A percentile compares a stretch with the other conserved stretches of the same genome.
These are phyloP conservation scores for Ailurus styani DNA, from an alignment of 2,113 vertebrate species.

Conservation along the genomic window DNA sequence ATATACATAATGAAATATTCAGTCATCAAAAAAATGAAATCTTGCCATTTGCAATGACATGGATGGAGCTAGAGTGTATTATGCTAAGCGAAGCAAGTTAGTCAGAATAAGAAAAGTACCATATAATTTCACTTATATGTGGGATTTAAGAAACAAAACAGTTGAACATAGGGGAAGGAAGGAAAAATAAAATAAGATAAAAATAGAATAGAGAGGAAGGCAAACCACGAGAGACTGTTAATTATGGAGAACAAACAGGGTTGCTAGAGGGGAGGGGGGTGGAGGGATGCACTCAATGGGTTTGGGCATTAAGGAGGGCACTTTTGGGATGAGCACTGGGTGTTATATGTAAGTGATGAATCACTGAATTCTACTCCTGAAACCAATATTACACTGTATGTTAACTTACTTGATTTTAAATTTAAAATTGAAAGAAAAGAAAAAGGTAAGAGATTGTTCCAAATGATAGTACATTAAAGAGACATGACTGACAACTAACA, in stretches of 20 bases:
- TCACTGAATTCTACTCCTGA: background rate
- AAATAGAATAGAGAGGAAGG: background rate
- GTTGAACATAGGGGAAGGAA: background rate
- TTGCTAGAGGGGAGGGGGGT: background rate
- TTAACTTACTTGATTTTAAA: background rate
- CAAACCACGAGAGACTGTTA: background rate
- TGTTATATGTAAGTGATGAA: background rate
- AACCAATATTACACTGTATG: background rate
- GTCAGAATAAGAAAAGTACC: background rate
- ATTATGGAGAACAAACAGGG: background rate
- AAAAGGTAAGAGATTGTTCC: background rate
- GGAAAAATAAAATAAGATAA: background rate
- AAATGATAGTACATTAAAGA: background rate
- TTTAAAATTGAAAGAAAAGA: background rate
- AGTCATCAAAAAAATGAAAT: background rate
- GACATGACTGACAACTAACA: background rate
- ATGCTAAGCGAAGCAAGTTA: background rate
- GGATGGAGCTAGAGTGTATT: background rate
- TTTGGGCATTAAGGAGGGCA: background rate
- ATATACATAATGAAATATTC: background rate
- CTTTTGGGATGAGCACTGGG: background rate
- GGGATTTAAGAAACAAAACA: background rate
- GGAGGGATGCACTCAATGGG: too few relatives aligned
- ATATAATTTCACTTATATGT: background rate
- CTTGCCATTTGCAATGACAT: background rate